Base-by-base conservation (phyloP, 2,888 invertebrate genomes). In the Penaeus monodon region DNA sequence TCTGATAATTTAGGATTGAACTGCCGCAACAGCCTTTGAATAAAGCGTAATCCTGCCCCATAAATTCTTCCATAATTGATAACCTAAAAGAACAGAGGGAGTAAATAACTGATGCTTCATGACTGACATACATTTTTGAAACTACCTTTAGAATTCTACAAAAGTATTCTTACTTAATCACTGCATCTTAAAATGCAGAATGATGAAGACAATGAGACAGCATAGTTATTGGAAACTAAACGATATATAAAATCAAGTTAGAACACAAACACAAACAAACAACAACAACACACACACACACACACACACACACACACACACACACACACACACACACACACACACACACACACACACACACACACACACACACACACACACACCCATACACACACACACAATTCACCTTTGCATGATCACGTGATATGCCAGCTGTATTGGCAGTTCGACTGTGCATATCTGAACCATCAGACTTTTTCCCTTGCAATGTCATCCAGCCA, bases 371-470 rank as follows among this genome's bases (percentile, higher is more conserved):
- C 8, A 24, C 76, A 73, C 29, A 17, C 27, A 66, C 27, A n/a
- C 24, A n/a, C 27, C 6, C 14, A 17, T 14, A 24, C 29, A 64
- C 10, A 12, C 7, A 33, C 20, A 24, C 24, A 29, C 7, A 44
- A 94, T 49, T 83, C 91, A 97, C 95, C 94, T 99, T 99, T 0
- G 99, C 99, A 92, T 99, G 97, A 91, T 97, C 96, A 81, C 99
- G 93, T 0, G 96, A 96, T 84, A 99, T 96, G 24, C 95, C 96
- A 1, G 98, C 95, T 0, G 97, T 96, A 91, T 95, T 94, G 0
- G 99, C 99, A 0, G 99, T 98, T 70, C 97, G 96, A 88, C 98
- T 98, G 93, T 99, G 99, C 94, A 99, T 95, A 92, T 99, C 99
- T 0, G 98, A 98, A 38, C 94, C 95, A 81, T 96, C 94, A 0